Conservation (phyloP, 2,797 vertebrate genomes). For the Nasua narica region DNA sequence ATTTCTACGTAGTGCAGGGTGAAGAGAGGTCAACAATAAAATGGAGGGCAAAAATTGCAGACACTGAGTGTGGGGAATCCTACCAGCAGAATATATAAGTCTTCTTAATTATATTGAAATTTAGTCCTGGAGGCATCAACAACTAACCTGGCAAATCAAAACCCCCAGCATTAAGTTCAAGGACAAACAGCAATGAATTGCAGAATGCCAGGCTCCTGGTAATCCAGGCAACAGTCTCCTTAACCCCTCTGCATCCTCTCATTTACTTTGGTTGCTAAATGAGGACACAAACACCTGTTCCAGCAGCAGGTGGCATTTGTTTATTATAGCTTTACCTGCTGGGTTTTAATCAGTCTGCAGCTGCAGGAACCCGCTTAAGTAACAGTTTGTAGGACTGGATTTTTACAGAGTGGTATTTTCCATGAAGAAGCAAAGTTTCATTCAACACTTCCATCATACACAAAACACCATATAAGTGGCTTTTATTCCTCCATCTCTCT, state of each 20-base stretch:
- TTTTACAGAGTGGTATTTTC: slow-evolving; percentile 75
- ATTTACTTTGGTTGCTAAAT: slow-evolving; percentile 84
- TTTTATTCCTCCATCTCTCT: slow-evolving; percentile 51
- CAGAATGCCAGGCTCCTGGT: slow-evolving; percentile 55
- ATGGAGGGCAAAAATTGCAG: not conserved
- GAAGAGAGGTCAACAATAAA: slow-evolving; percentile 43
- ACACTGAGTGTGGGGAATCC: not conserved
- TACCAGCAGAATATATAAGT: slow-evolving; percentile 54
- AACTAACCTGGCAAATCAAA: slow-evolving; percentile 67
- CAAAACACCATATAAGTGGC: slow-evolving; percentile 71
- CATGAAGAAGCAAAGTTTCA: slow-evolving; percentile 54
- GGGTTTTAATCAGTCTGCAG: slow-evolving; percentile 87
- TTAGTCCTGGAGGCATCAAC: slow-evolving; percentile 40
- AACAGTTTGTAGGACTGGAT: slow-evolving; percentile 75
- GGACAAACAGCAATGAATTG: slow-evolving; percentile 80
- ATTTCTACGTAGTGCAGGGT: slow-evolving; percentile 51
- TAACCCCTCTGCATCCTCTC: slow-evolving; percentile 79
- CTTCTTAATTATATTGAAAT: slow-evolving; percentile 68
- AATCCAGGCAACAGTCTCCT: slow-evolving; percentile 77
- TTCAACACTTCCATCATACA: slow-evolving; percentile 79
- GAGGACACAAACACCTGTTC: slow-evolving; percentile 86
- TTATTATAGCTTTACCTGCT: slow-evolving; percentile 85
- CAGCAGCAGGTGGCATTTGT: slow-evolving; percentile 87
- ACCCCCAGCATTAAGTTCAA: slow-evolving; percentile 78
- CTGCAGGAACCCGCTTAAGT: slow-evolving; percentile 81